A percentile compares a stretch with the other conserved stretches of the same genome.
Conservation (phyloP, 2,113 vertebrate genomes). For the Channa argus region DNA sequence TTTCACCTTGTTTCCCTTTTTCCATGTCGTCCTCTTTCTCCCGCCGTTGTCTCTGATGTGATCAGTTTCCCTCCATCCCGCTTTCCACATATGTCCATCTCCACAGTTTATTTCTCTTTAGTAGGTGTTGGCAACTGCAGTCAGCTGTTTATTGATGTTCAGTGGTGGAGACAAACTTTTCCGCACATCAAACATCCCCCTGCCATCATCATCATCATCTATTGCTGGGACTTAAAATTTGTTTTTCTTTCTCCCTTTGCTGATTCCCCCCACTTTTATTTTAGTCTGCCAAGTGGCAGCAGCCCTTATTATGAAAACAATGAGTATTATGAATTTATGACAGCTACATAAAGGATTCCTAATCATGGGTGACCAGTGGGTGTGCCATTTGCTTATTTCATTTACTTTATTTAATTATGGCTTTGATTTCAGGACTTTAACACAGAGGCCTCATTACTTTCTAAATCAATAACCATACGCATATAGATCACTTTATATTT, state of each 20-base stretch:
- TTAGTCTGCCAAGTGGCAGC: neutral
- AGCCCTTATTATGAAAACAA: neutral
- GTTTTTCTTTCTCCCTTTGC: slow-evolving; percentile 48
- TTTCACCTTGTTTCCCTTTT: slow-evolving; percentile 15
- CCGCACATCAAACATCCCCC: slow-evolving; percentile 66
- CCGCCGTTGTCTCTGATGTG: slow-evolving; percentile 1
- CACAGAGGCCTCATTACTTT: neutral
- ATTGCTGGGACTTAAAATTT: slow-evolving; percentile 54
- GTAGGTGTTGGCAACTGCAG: slow-evolving; percentile 65
- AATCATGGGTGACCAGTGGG: neutral
- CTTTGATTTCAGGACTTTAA: neutral
- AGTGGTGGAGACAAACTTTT: slow-evolving; percentile 63
- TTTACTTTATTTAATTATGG: neutral
- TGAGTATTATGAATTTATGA: slow-evolving; percentile 2
- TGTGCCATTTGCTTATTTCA: neutral
- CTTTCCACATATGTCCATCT: slow-evolving; percentile 40
- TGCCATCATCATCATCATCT: slow-evolving; percentile 57
- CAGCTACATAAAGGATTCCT: neutral
- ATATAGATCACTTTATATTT: slow-evolving; percentile 20
- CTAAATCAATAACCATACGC: neutral
- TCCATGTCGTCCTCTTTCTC: neutral
- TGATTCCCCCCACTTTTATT: slow-evolving; percentile 29
- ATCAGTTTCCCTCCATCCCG: slow-evolving; percentile 14
- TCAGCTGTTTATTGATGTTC: slow-evolving; percentile 69
- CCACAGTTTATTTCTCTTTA: slow-evolving; percentile 70